Base-by-base conservation (phyloP, 2,113 vertebrate genomes). In the Dasyurus viverrinus region DNA sequence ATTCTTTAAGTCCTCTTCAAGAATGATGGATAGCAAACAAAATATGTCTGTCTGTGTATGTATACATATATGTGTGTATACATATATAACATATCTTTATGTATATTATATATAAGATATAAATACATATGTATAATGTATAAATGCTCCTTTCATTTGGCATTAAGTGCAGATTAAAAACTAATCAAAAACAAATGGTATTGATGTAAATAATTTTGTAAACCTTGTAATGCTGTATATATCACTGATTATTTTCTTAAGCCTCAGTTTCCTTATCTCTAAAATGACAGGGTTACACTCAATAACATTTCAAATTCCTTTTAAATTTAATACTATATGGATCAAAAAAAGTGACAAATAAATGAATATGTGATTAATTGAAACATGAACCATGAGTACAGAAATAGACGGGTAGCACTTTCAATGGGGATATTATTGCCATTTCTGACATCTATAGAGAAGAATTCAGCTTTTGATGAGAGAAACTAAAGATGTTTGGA, bases 401-500 rank as follows among this genome's bases (percentile, higher is more conserved):
- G 84, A 22, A 89, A n/a, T 30, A 92, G 91, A 93, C 92, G 42
- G 36, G 27, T 19, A 68, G 23, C 89, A 36, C 55, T 92, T 93
- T 90, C 94, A 95, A 92, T 91, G 24, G 46, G 52, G 91, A 60
- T 96, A 93, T 48, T 8, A 92, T 68, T 91, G n/a, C 93, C 48
- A 89, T 53, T 4, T 95, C 57, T 97, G 93, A 97, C 54, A 96
- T 27, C 54, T 0, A n/a, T 76, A 48, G 52, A 55, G 96, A 96
- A 91, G 91, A 50, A 42, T 46, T 1, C 3, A 92, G 48, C 16
- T 42, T 90, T 30, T 92, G 89, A 54, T 96, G 89, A 84, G 42
- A 95, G 91, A 97, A 93, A 57, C 92, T 94, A 95, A 89, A 96
- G 89, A 95, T 93, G 95, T 95, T 94, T 90, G 92, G 54, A 93